Evolutionary conservation across 1,140 invertebrate genomes (phyloP).

Genomic region (Acromyrmex heyeri): DNA sequence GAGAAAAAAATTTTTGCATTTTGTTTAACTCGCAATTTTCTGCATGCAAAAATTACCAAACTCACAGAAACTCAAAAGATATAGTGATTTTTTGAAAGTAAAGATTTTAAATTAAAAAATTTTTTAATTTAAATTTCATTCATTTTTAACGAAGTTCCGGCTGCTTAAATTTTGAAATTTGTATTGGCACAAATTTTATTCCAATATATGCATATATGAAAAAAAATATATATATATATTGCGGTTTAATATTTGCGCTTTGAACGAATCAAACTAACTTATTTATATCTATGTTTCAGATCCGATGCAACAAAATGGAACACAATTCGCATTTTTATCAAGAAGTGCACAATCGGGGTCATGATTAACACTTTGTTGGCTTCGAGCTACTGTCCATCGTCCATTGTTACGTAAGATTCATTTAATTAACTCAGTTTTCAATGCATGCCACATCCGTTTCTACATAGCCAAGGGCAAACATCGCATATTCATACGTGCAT

Average conservation of each 20-base stretch:
- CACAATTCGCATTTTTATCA: slow-evolving; percentile 4
- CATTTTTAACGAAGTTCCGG: no score
- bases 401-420: slow-evolving; percentile 63
- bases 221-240: background rate
- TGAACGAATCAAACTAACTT: background rate
- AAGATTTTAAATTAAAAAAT: no score
- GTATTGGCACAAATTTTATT: no score
- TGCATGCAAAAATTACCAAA: no score
- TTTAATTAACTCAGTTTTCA: slow-evolving; percentile 51
- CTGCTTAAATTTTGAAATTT: no score
- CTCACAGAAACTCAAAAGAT: no score
- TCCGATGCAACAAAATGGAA: background rate
- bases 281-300: slow-evolving; percentile 12
- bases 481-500: background rate
- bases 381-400: slow-evolving; percentile 54
- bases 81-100: no score
- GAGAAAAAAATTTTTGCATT: no score
- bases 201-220: no score
- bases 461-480: background rate
- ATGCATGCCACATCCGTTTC: slow-evolving; percentile 1
- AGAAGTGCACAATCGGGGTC: slow-evolving; percentile 16
- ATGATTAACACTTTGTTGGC: slow-evolving; percentile 61
- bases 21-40: no score
- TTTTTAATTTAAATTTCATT: no score
- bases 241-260: background rate